These are phyloP conservation scores for Pilophorus perplexus DNA, from an alignment of 2,888 invertebrate species.

Conservation along the genomic window DNA sequence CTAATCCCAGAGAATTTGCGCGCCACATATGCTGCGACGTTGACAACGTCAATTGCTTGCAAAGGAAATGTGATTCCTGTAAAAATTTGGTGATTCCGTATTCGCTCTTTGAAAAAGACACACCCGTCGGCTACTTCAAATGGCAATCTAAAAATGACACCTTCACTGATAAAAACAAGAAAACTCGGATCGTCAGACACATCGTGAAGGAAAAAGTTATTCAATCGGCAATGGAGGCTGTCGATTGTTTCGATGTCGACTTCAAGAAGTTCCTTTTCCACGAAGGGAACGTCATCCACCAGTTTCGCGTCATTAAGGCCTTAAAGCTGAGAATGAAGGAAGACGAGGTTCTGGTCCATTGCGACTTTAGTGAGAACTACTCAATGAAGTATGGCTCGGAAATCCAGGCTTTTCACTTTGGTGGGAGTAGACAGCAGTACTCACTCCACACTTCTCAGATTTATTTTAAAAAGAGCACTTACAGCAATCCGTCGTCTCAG, in stretches of 20 bases:
- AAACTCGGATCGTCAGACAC: constrained; percentile 10
- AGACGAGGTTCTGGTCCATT: constrained; percentile 14
- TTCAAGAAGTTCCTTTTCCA: background rate
- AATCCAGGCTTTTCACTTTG: constrained; percentile 45
- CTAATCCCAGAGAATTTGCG: constrained; percentile 21
- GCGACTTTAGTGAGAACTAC: constrained; percentile 20
- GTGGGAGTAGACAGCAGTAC: constrained; percentile 11
- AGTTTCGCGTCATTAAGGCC: constrained; percentile 4
- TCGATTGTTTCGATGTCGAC: constrained; percentile 11
- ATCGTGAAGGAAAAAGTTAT: constrained; percentile 30
- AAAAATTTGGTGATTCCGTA: background rate
- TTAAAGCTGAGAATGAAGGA: background rate
- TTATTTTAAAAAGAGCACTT: constrained; percentile 11
- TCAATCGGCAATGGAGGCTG: background rate
- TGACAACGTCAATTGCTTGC: constrained; percentile 31
- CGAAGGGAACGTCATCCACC: constrained; percentile 11
- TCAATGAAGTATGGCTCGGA: constrained; percentile 2
- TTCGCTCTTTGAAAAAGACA: background rate
- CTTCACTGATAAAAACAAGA: constrained; percentile 22
- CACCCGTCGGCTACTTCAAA: constrained; percentile 11
- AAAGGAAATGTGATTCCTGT: background rate
- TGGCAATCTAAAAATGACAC: constrained; percentile 18
- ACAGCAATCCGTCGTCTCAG: constrained; percentile 14
- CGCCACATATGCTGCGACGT: constrained; percentile 32
- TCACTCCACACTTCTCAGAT: constrained; percentile 15